Evolutionary conservation across 2,797 vertebrate genomes (phyloP).

Genomic region (Periophthalmus magnuspinnatus): DNA sequence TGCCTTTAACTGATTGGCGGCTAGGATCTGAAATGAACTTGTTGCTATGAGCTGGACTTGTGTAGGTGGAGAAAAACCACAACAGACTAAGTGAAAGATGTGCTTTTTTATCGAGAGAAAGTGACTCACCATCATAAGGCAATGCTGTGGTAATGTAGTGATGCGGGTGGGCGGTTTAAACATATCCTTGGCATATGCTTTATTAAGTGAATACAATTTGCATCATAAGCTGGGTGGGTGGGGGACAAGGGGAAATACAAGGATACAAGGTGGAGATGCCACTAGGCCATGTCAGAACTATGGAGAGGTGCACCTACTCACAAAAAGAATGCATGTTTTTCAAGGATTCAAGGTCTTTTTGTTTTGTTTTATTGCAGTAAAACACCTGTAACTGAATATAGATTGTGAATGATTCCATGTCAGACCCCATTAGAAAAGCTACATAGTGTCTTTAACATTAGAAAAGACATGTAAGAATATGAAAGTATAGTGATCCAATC

Average conservation of each 20-base stretch:
- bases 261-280: too few relatives aligned
- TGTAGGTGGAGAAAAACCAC: conserved; percentile 33
- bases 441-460: too few relatives aligned
- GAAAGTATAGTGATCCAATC: not conserved
- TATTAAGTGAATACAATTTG: conserved; percentile 2
- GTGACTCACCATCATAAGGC: conserved; percentile 39
- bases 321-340: too few relatives aligned
- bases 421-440: too few relatives aligned
- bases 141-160: conserved; percentile 12
- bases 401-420: too few relatives aligned
- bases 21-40: conserved; percentile 39
- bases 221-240: not conserved
- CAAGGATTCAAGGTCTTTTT: too few relatives aligned
- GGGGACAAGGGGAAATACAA: not conserved
- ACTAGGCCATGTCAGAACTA: too few relatives aligned
- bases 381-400: too few relatives aligned
- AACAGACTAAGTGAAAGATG: conserved; percentile 22
- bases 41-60: conserved; percentile 34
- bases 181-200: conserved; percentile 8
- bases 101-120: conserved; percentile 51
- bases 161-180: conserved; percentile 14
- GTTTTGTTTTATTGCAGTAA: too few relatives aligned
- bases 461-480: not conserved
- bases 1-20: conserved; percentile 32
- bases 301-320: too few relatives aligned